Percentiles rank a stretch among this genome's conserved stretches.
Conservation (phyloP, 2,113 vertebrate genomes). For the Platichthys stellatus region DNA sequence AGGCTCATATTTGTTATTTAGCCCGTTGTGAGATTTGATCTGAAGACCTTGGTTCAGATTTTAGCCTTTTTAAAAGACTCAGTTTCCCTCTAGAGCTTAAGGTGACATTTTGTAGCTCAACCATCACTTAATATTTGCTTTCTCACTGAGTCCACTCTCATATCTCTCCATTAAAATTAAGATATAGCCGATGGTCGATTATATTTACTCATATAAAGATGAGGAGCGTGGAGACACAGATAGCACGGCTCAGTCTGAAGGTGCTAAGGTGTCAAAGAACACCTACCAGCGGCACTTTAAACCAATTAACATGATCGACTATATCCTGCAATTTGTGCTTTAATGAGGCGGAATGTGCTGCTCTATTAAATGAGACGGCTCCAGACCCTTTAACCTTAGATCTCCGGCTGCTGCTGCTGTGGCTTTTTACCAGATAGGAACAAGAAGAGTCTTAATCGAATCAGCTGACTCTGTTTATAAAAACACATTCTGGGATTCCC, state of each 20-base stretch:
- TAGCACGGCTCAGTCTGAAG: no score
- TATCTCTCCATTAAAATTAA: background rate
- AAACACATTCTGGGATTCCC: background rate
- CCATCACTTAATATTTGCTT: no score
- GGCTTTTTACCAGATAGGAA: no score
- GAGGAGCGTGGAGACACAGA: background rate
- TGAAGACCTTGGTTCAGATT: constrained; percentile 18
- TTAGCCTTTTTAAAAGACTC: constrained; percentile 27
- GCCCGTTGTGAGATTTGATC: constrained; percentile 20
- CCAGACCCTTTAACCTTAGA: background rate
- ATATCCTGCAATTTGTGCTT: background rate
- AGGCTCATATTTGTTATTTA: constrained; percentile 25
- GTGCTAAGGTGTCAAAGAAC: no score
- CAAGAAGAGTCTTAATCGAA: background rate
- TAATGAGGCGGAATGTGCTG: background rate
- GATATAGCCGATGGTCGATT: background rate
- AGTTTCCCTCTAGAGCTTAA: background rate
- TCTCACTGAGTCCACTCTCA: background rate
- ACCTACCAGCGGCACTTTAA: background rate
- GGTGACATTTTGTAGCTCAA: constrained; percentile 10
- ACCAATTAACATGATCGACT: background rate
- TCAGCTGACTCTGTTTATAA: background rate
- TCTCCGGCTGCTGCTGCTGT: background rate
- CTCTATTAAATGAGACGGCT: background rate
- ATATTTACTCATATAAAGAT: background rate